Base-by-base conservation (phyloP, 2,797 vertebrate genomes). In the Neoniphon sammara region DNA sequence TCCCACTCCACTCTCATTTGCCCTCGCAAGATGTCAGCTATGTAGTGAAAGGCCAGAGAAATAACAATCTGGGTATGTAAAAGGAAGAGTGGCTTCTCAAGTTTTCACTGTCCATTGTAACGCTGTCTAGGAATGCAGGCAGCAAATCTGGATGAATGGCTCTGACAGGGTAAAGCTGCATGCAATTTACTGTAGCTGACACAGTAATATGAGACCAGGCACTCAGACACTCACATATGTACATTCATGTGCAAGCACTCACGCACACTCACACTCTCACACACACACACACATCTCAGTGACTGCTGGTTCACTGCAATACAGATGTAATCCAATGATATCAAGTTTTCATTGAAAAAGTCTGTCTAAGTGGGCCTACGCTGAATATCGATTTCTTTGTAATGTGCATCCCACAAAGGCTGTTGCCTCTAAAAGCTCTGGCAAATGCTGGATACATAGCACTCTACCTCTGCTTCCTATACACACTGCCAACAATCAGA, bases 131-230 rank as follows among this genome's bases (percentile, higher is more conserved):
- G 90, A 92, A 90, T 90, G 88, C 79, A 27, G 82, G 79, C 77
- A 44, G 87, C 88, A 68, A 52, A 78, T 85, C 58, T 70, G 81
- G 80, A 85, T 90, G 89, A 91, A 91, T 85, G 85, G 86, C 59
- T 85, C 82, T 50, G 87, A 84, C 72, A 34, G 85, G 73, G 78
- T 46, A 80, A 83, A 84, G 87, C 91, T 89, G 90, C 88, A 90
- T 90, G 84, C 85, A 88, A 89, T 91, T 91, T 89, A 91, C 85
- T 89, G 87, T 88, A 87, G 85, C 89, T 82, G 85, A 90, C 86
- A 84, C 72, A 81, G 92, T 91, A 91, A 92, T 75, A 88, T 83
- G 90, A 93, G 75, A 89, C 89, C 81, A 5, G 77, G 73, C 85
- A 31, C 79, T 78, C 77, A 74, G 78, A 83, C 79, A 73, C 79